These are phyloP conservation scores for Fulica atra DNA, from an alignment of 2,113 vertebrate species.

Conservation along the genomic window DNA sequence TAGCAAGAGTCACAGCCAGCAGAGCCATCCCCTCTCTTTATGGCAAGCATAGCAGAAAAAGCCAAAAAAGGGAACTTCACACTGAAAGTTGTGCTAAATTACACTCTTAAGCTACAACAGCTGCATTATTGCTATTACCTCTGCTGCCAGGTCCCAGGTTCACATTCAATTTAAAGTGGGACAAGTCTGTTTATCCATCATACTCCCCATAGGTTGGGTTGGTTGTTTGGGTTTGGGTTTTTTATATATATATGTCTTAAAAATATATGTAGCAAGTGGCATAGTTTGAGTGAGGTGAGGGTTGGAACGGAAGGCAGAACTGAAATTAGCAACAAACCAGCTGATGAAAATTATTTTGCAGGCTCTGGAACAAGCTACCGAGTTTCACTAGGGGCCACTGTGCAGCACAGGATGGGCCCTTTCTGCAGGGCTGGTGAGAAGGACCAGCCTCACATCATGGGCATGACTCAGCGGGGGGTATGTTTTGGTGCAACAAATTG, in stretches of 20 bases:
- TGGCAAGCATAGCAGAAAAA: accelerated
- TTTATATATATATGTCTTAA: background rate
- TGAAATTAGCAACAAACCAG: slow-evolving; percentile 31
- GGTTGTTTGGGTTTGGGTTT: background rate
- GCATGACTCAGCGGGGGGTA: background rate
- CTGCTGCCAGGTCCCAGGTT: background rate
- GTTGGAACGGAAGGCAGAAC: background rate
- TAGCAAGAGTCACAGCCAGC: background rate
- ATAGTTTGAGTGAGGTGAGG: background rate
- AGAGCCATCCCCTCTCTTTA: background rate
- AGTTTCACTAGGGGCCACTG: slow-evolving; percentile 60
- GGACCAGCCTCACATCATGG: background rate
- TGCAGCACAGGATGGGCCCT: background rate
- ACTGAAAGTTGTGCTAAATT: background rate
- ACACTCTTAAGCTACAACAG: background rate
- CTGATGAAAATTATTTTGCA: slow-evolving; percentile 17
- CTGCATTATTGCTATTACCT: background rate
- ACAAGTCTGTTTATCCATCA: background rate
- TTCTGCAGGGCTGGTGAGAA: background rate
- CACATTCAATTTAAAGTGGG: background rate
- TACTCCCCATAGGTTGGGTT: background rate
- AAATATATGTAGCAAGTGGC: background rate
- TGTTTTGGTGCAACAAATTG: background rate
- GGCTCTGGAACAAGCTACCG: slow-evolving; percentile 7
- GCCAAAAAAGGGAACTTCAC: background rate